Base-by-base conservation (phyloP, 2,113 vertebrate genomes). In the Oophaga pumilio region DNA sequence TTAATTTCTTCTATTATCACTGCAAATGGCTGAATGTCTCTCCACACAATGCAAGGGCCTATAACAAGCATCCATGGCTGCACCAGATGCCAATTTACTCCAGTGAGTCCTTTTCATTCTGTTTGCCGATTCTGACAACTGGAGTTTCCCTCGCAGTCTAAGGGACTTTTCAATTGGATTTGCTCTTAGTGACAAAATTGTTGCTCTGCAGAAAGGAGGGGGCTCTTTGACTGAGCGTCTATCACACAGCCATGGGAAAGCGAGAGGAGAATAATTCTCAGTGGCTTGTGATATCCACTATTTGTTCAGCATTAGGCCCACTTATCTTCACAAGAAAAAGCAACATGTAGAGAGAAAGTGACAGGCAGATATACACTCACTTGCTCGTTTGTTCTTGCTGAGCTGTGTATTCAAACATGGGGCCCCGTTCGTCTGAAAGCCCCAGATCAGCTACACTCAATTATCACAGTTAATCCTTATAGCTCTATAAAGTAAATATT, bases 261-360 rank as follows among this genome's bases (percentile, higher is more conserved):
- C 94, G 92, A 95, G 96, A 96, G 93, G 95, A 94, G 97, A 97
- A 97, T 97, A 97, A 97, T 99, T 99, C 98, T 99, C 98, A 99
- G 97, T 99, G 97, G 97, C 97, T 99, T 98, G 97, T 98, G 97
- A 98, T 99, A 99, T 99, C 97, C 97, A 97, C 97, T 98, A 98
- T 99, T 99, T 99, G 98, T 99, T 99, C 97, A 97, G 97, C 96
- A 96, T 98, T 98, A 97, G 97, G 95, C 93, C 97, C 97, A 98
- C 97, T 99, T 99, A 99, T 98, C 97, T 98, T 95, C 95, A 96
- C 96, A 96, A 98, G 97, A 97, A 97, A 97, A 96, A 97, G 97
- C 97, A 98, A 98, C 97, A 97, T 96, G 96, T 96, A 96, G 96
- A 96, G 97, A 95, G 96, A 97, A 97, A 98, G 95, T 97, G 97